phyloP scores from a whole-genome alignment of 1,140 invertebrate species.

The Choristoneura fumiferana region DNA sequence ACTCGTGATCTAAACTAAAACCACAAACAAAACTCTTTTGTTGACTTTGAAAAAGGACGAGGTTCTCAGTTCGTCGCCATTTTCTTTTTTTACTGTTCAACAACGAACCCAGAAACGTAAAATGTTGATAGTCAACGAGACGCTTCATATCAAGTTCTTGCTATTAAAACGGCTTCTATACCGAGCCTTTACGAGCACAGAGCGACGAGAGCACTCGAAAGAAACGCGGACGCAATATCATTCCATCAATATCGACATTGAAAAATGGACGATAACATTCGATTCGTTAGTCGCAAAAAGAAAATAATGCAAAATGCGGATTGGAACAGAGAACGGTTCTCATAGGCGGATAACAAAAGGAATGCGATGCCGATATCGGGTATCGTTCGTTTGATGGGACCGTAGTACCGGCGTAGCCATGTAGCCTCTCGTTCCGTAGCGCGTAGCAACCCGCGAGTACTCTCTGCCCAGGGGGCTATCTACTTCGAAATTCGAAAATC shows the following conservation, averaged over 20 bases:
- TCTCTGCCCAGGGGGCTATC: constrained; percentile 30
- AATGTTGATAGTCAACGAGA: too few relatives aligned
- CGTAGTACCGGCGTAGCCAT: constrained; percentile 25
- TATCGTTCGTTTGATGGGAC: constrained; percentile 63
- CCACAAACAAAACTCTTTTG: too few relatives aligned
- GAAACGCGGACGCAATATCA: background rate
- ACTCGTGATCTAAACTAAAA: too few relatives aligned
- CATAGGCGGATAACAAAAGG: constrained; percentile 69
- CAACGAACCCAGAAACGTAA: too few relatives aligned
- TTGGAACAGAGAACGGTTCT: constrained; percentile 60
- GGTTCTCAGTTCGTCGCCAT: too few relatives aligned
- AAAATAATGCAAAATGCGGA: constrained; percentile 64
- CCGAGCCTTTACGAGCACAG: background rate
- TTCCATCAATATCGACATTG: constrained; percentile 47
- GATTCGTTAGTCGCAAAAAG: constrained; percentile 68
- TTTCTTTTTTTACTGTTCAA: too few relatives aligned
- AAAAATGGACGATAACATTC: constrained; percentile 57
- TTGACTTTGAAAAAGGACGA: too few relatives aligned
- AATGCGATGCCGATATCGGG: constrained; percentile 56
- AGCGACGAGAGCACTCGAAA: background rate
- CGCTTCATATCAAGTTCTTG: too few relatives aligned
- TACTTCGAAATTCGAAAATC: too few relatives aligned
- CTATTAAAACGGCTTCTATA: constrained; percentile 3
- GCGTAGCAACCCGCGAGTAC: constrained; percentile 36
- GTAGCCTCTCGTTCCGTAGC: constrained; percentile 35